phyloP scores from a whole-genome alignment of 2,888 invertebrate genomes.

The Mimumesa dahlbomi region DNA sequence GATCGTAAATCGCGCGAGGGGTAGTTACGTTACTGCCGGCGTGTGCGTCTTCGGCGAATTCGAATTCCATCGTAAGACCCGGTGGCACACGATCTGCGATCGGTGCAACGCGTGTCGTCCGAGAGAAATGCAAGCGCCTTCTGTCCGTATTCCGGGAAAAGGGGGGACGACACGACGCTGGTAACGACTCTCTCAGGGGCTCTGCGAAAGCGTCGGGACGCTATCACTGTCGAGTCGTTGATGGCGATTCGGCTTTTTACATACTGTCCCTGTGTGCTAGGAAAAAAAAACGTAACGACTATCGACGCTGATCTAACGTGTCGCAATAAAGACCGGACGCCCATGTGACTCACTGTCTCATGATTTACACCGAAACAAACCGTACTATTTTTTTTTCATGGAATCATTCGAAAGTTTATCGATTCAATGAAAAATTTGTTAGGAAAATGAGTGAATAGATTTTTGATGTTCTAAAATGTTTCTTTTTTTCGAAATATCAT shows the following conservation, averaged over 20 bases:
- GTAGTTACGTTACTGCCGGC: conserved; percentile 40
- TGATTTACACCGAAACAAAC: too few species aligned
- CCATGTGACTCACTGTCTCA: conserved; percentile 42
- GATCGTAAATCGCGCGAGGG: conserved; percentile 58
- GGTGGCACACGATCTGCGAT: conserved; percentile 15
- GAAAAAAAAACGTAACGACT: conserved; percentile 24
- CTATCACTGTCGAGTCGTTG: conserved; percentile 40
- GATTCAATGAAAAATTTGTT: too few species aligned
- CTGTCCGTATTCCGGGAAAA: conserved; percentile 30
- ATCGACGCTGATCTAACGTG: conserved; percentile 28
- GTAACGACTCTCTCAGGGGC: conserved; percentile 69
- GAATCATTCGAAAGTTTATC: too few species aligned
- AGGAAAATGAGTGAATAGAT: too few species aligned
- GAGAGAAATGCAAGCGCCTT: too few species aligned
- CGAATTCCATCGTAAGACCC: conserved; percentile 25
- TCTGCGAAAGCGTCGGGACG: conserved; percentile 33
- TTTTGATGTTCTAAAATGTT: not conserved
- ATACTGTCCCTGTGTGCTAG: conserved; percentile 40
- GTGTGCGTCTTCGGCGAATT: conserved; percentile 42
- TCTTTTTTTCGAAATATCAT: not conserved
- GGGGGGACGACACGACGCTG: conserved; percentile 28
- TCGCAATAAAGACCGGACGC: conserved; percentile 38
- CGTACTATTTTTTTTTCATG: too few species aligned
- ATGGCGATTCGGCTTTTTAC: conserved; percentile 57
- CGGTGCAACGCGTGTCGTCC: conserved; percentile 40